These are phyloP conservation scores for Aplocera efformata DNA, from an alignment of 2,888 invertebrate species.

Conservation along the genomic window DNA sequence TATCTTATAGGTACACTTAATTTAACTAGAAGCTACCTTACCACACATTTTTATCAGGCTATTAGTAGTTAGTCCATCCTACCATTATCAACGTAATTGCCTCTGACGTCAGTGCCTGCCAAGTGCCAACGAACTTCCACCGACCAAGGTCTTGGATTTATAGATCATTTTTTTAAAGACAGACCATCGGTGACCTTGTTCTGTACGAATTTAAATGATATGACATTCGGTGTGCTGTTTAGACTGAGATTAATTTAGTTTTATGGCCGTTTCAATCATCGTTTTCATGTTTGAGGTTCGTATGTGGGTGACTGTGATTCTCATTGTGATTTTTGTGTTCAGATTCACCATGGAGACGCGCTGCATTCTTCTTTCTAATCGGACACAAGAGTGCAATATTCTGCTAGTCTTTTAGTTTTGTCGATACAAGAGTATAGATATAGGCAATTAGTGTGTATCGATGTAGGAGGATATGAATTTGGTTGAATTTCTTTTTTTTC, in stretches of 20 bases:
- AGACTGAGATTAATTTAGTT: slow-evolving; percentile 10
- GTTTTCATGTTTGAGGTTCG: background rate
- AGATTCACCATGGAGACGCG: too few relatives aligned
- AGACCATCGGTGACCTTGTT: slow-evolving; percentile 24
- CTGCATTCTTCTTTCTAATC: too few relatives aligned
- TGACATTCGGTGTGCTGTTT: slow-evolving; percentile 21
- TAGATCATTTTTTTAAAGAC: slow-evolving; percentile 29
- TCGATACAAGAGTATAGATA: too few relatives aligned
- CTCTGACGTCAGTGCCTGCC: slow-evolving; percentile 29
- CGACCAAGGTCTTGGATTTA: slow-evolving; percentile 35
- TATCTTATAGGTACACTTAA: too few relatives aligned
- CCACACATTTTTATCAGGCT: slow-evolving; percentile 15
- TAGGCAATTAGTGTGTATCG: too few relatives aligned
- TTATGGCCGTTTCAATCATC: slow-evolving; percentile 3
- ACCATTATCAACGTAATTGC: slow-evolving; percentile 38
- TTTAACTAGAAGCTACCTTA: slow-evolving; percentile 1
- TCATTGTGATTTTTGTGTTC: too few relatives aligned
- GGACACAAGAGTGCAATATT: too few relatives aligned
- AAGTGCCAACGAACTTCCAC: slow-evolving; percentile 33
- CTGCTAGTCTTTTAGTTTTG: too few relatives aligned
- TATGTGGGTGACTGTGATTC: too few relatives aligned
- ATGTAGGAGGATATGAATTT: too few relatives aligned
- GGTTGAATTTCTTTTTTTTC: too few relatives aligned
- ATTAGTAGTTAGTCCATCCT: slow-evolving; percentile 20
- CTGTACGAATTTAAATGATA: slow-evolving; percentile 26